Base-by-base conservation (phyloP, 2,888 invertebrate genomes). In the Nemurella pictetii region DNA sequence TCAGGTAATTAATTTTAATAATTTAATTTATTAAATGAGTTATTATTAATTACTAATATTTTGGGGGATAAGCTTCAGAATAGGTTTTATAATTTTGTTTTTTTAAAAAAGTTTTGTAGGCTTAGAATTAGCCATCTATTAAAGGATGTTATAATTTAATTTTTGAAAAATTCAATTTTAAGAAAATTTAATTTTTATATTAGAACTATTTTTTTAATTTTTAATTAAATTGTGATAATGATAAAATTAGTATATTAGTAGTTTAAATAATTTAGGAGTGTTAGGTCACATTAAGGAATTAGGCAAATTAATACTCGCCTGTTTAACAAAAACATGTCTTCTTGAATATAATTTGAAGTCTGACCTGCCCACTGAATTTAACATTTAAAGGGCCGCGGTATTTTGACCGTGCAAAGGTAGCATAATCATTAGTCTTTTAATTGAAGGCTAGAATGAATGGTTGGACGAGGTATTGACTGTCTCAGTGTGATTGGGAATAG, bases 341-440 rank as follows among this genome's bases (percentile, higher is more conserved):
- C 92, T 92, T 91, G 93, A 87, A 87, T 88, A 90, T 91, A 91
- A 92, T 94, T 91, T 92, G 92, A 94, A 91, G 92, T 94, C 91
- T 91, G 90, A 91, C 93, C 94, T 95, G 95, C 94, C 93, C 94
- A 93, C 92, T 95, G 95, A 94, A 85, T 86, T 87, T 87, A 89
- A 94, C 26, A 75, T 75, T 95, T 55, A 91, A 95, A 95, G 93
- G 93, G 95, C 94, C 93, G 95, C 94, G 93, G 94, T 94, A 95
- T 92, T 89, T 92, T 94, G 92, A 95, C 94, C 93, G 94, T 95
- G 93, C 94, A 92, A 95, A 95, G 94, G 94, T 95, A 95, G 94
- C 94, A 94, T 94, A 95, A 95, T 94, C 91, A 94, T 91, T 95
- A 93, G 94, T 94, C 93, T 94, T 92, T 95, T 95, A 94, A 95